phyloP scores from a whole-genome alignment of 2,888 invertebrate genomes.

The Eupithecia subumbrata region DNA sequence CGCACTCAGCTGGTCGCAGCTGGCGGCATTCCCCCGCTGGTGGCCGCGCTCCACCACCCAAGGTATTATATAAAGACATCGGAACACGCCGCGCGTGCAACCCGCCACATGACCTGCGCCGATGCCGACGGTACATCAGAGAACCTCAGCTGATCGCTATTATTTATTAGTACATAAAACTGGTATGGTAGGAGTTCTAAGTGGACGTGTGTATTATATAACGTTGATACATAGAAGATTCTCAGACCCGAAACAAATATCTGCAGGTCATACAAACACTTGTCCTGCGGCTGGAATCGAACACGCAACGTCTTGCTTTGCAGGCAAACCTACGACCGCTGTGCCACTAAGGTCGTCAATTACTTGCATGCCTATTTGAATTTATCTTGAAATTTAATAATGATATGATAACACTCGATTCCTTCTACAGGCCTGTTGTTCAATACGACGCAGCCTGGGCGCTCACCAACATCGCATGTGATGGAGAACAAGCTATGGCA shows the following conservation, averaged over 20 bases:
- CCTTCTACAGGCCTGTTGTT: conserved; percentile 85
- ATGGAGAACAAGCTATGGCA: conserved; percentile 93
- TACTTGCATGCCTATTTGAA: no score
- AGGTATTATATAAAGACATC: conserved; percentile 70
- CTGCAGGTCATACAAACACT: no score
- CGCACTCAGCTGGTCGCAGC: conserved; percentile 93
- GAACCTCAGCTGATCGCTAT: conserved; percentile 91
- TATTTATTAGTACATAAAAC: no score
- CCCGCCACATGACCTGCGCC: conserved; percentile 87
- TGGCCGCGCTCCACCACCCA: conserved; percentile 85
- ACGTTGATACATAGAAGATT: no score
- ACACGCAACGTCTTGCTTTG: no score
- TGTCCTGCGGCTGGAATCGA: conserved; percentile 58
- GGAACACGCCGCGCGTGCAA: conserved; percentile 89
- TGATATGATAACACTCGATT: background rate
- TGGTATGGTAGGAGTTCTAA: no score
- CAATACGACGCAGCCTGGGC: conserved; percentile 99
- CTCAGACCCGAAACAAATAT: no score
- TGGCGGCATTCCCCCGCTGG: conserved; percentile 92
- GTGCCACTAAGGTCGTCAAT: no score
- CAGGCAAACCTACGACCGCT: no score
- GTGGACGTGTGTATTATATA: no score
- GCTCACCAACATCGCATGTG: conserved; percentile 98
- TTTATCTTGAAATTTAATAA: no score
- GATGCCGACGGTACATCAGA: conserved; percentile 89